Evolutionary conservation across 2,888 invertebrate species (phyloP).

Genomic region (Patella depressa): DNA sequence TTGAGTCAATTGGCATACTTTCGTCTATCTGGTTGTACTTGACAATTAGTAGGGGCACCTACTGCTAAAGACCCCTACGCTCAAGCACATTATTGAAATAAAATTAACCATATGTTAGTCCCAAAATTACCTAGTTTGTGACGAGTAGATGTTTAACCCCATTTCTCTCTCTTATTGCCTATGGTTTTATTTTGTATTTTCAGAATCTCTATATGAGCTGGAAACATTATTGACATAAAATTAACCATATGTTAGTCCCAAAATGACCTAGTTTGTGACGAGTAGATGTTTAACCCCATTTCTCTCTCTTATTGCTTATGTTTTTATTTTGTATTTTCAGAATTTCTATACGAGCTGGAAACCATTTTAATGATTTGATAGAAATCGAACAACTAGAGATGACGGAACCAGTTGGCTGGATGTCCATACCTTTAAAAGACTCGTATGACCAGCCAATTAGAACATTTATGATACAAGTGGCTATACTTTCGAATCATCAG

Average conservation of each 20-base stretch:
- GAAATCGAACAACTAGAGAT: slow-evolving; percentile 95
- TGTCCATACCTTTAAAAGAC: slow-evolving; percentile 91
- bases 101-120: too few relatives aligned
- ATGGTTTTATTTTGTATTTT: slow-evolving; percentile 28
- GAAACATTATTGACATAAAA: slow-evolving; percentile 74
- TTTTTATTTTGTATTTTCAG: slow-evolving; percentile 43
- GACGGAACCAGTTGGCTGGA: slow-evolving; percentile 97
- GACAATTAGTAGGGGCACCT: too few relatives aligned
- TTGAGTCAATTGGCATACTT: too few relatives aligned
- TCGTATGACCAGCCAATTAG: slow-evolving; percentile 85
- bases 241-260: too few relatives aligned
- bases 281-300: too few relatives aligned
- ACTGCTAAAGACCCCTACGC: too few relatives aligned
- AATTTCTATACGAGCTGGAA: slow-evolving; percentile 81
- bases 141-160: too few relatives aligned
- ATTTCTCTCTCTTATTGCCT: too few relatives aligned
- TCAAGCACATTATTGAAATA: too few relatives aligned
- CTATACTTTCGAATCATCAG: slow-evolving; percentile 92
- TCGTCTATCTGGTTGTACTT: too few relatives aligned
- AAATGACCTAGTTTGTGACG: too few relatives aligned
- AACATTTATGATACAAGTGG: slow-evolving; percentile 81
- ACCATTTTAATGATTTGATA: slow-evolving; percentile 95
- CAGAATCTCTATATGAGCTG: slow-evolving; percentile 78
- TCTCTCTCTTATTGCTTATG: not conserved
- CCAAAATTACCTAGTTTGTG: too few relatives aligned